phyloP scores from a whole-genome alignment of 2,888 invertebrate species.

The Monoplex corrugatus region DNA sequence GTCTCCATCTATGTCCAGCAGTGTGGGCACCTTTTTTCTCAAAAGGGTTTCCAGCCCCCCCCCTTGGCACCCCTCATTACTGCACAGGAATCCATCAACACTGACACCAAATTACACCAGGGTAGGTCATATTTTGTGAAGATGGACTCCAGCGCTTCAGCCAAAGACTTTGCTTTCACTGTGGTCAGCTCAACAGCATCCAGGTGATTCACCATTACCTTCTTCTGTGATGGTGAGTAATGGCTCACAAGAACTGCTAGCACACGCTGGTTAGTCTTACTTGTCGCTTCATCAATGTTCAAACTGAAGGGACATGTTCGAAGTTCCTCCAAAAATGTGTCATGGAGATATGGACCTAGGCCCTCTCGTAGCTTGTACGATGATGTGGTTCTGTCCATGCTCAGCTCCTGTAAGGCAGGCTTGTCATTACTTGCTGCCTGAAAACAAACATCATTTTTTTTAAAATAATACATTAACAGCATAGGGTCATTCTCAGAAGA shows the following conservation, averaged over 20 bases:
- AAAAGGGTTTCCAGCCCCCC: slow-evolving; percentile 63
- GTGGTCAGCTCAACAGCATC: slow-evolving; percentile 33
- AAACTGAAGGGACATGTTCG: slow-evolving; percentile 48
- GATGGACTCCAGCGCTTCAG: slow-evolving; percentile 43
- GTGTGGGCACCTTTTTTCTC: slow-evolving; percentile 58
- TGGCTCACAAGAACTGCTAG: slow-evolving; percentile 49
- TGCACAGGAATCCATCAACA: slow-evolving; percentile 64
- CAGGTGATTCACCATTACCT: slow-evolving; percentile 45
- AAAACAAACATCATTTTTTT: too few species aligned
- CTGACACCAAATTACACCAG: slow-evolving; percentile 62
- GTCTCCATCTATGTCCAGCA: slow-evolving; percentile 69
- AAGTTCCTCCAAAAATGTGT: slow-evolving; percentile 33
- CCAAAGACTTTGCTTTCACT: too few species aligned
- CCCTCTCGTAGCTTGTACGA: slow-evolving; percentile 54
- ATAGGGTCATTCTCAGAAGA: too few species aligned
- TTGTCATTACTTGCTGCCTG: slow-evolving; percentile 38
- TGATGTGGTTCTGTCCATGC: slow-evolving; percentile 53
- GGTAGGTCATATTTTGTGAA: slow-evolving; percentile 58
- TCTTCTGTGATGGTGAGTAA: slow-evolving; percentile 13
- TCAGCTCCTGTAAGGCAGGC: slow-evolving; percentile 43
- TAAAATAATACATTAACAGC: not conserved
- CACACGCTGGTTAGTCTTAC: slow-evolving; percentile 43
- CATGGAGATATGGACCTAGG: slow-evolving; percentile 39
- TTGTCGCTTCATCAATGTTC: slow-evolving; percentile 58
- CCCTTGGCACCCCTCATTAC: slow-evolving; percentile 63